A percentile compares a stretch with the other conserved stretches of the same genome.
Evolutionary conservation across 2,113 vertebrate species (phyloP).

Genomic region (Oncorhynchus tshawytscha): DNA sequence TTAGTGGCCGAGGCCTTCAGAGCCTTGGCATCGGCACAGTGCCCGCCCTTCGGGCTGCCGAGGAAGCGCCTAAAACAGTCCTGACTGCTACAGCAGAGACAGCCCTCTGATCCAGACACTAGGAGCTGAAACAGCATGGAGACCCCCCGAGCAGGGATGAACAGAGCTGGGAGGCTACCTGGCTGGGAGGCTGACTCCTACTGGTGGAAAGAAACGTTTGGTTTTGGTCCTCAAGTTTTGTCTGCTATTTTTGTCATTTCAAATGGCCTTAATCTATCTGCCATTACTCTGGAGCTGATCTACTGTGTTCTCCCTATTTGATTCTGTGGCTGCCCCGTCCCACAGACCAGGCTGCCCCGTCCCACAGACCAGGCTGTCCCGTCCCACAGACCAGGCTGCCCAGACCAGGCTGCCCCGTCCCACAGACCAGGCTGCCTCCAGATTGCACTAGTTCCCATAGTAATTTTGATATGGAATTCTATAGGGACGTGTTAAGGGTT

Average conservation of each 20-base stretch:
- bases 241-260: constrained; percentile 84
- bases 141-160: constrained; percentile 35
- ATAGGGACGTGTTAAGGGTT: constrained; percentile 74
- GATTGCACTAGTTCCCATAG: constrained; percentile 98
- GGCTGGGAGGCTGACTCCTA: constrained; percentile 54
- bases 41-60: constrained; percentile 94
- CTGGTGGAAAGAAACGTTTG: constrained; percentile 76
- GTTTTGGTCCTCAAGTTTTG: constrained; percentile 86
- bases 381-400: constrained; percentile 86
- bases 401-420: constrained; percentile 86
- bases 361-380: constrained; percentile 88
- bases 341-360: constrained; percentile 86
- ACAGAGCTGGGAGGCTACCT: constrained; percentile 32
- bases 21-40: constrained; percentile 93
- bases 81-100: constrained; percentile 71
- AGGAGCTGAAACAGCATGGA: constrained; percentile 61
- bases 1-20: constrained; percentile 98
- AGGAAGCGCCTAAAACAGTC: constrained; percentile 98
- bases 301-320: constrained; percentile 78
- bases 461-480: constrained; percentile 80
- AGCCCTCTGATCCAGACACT: constrained; percentile 71
- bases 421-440: constrained; percentile 75
- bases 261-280: constrained; percentile 92
- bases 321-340: constrained; percentile 46
- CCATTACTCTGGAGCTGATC: constrained; percentile 83